Conservation (phyloP, 37 sponge, comb jelly and placozoan genomes). For the Chondrosia reniformis region DNA sequence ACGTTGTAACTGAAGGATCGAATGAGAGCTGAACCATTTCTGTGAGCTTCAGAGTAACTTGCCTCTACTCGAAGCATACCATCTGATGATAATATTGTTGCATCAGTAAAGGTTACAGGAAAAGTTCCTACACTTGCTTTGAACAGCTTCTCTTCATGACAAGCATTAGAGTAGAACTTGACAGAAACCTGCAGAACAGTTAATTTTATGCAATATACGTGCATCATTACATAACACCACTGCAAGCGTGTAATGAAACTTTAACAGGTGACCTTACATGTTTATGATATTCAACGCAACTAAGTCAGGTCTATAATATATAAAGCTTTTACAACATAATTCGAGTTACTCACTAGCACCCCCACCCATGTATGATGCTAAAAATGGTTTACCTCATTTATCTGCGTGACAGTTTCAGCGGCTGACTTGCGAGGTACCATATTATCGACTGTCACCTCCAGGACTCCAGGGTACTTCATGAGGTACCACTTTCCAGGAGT, state of each 20-base stretch:
- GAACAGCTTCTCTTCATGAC: slow-evolving; percentile 15
- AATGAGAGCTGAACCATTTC: too few relatives aligned
- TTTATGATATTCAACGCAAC: too few relatives aligned
- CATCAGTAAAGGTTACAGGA: slow-evolving; percentile 23
- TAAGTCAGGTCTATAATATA: too few relatives aligned
- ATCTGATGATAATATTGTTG: background rate
- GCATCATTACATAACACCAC: background rate
- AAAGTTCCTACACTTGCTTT: slow-evolving; percentile 6
- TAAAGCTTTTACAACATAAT: too few relatives aligned
- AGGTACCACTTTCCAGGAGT: slow-evolving; percentile 56
- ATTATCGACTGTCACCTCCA: slow-evolving; percentile 12
- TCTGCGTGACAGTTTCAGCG: slow-evolving; percentile 14
- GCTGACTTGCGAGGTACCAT: slow-evolving; percentile 24
- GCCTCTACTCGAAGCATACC: background rate
- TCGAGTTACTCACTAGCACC: too few relatives aligned
- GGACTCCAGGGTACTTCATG: slow-evolving; percentile 33
- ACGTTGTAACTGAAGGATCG: slow-evolving; percentile 45
- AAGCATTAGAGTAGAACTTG: slow-evolving; percentile 26
- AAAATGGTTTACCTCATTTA: slow-evolving; percentile 35
- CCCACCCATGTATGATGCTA: too few relatives aligned
- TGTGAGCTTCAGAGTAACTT: background rate
- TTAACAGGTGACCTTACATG: too few relatives aligned
- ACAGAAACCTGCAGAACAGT: slow-evolving; percentile 33
- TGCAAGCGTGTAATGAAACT: too few relatives aligned
- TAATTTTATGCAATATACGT: background rate